Evolutionary conservation across 1,140 invertebrate species (phyloP), one percentile per base, ranked within the genome.

Genomic region (Mizuhopecten yessoensis): DNA sequence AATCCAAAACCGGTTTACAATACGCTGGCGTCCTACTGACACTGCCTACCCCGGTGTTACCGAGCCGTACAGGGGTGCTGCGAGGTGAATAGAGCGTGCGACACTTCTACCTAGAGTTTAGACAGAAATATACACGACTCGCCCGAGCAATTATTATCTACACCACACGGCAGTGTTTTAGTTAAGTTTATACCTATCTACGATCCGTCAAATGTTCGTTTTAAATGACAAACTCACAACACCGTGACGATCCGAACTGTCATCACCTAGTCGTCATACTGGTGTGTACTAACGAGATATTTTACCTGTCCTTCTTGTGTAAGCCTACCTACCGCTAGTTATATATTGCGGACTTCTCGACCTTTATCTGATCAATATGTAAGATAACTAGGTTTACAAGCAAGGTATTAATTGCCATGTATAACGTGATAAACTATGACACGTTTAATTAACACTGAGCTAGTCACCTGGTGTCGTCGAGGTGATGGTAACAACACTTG

Each of bases 1-100:
- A 75, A n/a, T 75, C 57, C 45, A 1, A 75, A 75, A 75, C 57
- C 57, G 57, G 57, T 75, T 75, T 75, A 17, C 57, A 75, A 75
- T 75, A 29, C 23, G 5, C n/a, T 75, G 57, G n/a, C 23, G 5
- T 23, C 9, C 57, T 49, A 49, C 45, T n/a, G n/a, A n/a, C 36
- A 39, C 13, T 39, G 36, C 9, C 57, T 75, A 75, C 57, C 57
- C 57, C n/a, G 57, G 23, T 75, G 5, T 45, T 75, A 75, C 57
- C 29, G 36, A 13, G 36, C 13, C 36, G 57, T 75, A 75, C 57
- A 75, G 57, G 57, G 57, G 57, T 75, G 23, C 57, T 7, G 57
- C 5, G 57, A 23, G 57, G 57, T 23, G 57, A 75, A 20, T 57
- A 3, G 7, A 57, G 3, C 7, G 17, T 23, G 45, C 13, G 36